Evolutionary conservation across 2,888 invertebrate genomes (phyloP).

Genomic region (Brassicogethes aeneus): DNA sequence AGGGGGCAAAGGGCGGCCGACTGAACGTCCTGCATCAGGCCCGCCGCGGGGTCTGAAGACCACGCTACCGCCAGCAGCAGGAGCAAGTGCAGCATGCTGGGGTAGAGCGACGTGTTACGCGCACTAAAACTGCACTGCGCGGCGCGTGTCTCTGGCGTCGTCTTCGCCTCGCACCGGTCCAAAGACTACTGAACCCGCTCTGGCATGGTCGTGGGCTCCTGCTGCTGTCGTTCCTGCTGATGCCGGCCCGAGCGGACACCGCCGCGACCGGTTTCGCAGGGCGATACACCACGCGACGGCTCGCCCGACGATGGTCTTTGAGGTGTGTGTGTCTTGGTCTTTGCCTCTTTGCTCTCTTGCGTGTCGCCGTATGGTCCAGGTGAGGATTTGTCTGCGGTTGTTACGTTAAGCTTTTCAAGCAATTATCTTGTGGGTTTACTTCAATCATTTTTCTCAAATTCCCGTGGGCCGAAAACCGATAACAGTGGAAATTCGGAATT

Average conservation of each 20-base stretch:
- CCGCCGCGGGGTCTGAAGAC: constrained; percentile 3
- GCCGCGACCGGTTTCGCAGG: constrained; percentile 1
- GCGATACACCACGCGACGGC: not conserved
- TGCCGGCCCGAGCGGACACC: not conserved
- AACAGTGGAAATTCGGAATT: too few species aligned
- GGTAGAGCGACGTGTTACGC: constrained; percentile 10
- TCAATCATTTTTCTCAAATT: too few species aligned
- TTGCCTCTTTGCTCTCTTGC: not conserved
- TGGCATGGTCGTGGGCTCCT: not conserved
- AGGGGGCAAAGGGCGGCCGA: constrained; percentile 18
- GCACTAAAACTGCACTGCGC: constrained; percentile 11
- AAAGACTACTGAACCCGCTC: constrained; percentile 19
- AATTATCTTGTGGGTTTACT: too few species aligned
- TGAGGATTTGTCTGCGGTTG: too few species aligned
- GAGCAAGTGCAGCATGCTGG: constrained; percentile 15
- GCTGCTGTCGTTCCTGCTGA: too few species aligned
- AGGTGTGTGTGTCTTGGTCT: not conserved
- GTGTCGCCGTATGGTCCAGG: too few species aligned
- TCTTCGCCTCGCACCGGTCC: constrained; percentile 14
- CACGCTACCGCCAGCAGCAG: constrained; percentile 9
- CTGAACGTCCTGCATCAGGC: constrained; percentile 14
- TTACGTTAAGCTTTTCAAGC: too few species aligned
- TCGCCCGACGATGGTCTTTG: not conserved
- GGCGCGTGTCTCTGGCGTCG: constrained; percentile 13
- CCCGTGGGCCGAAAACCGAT: too few species aligned